phyloP scores from a whole-genome alignment of 2,797 vertebrate genomes.

The Scarus forsteni region DNA sequence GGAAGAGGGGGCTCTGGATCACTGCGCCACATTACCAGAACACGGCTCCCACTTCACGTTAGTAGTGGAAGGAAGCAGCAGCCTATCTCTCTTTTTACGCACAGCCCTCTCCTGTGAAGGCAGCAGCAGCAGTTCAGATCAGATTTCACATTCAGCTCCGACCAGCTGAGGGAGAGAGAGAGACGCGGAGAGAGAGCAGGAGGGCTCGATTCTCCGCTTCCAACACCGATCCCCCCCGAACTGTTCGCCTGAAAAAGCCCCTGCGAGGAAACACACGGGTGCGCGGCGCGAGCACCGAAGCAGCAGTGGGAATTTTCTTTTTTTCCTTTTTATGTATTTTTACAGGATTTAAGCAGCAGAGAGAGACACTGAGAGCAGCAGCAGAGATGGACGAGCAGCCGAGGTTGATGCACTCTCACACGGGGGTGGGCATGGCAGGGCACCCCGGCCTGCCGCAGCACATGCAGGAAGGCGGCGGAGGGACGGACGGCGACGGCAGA shows the following conservation, averaged over 20 bases:
- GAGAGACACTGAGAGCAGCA: conserved; percentile 52
- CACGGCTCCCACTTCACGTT: conserved; percentile 50
- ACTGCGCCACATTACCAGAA: conserved; percentile 50
- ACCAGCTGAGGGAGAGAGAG: conserved; percentile 77
- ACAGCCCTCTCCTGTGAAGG: conserved; percentile 71
- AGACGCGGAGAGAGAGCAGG: conserved; percentile 51
- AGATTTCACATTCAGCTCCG: conserved; percentile 81
- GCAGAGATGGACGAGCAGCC: conserved; percentile 96
- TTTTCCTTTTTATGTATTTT: conserved; percentile 58
- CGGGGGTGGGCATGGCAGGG: conserved; percentile 93
- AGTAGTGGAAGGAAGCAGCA: conserved; percentile 65
- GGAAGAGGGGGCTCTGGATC: conserved; percentile 54
- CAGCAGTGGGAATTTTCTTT: conserved; percentile 48
- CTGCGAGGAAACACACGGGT: conserved; percentile 39
- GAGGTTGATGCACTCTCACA: conserved; percentile 95
- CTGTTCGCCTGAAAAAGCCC: conserved; percentile 28
- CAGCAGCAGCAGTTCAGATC: conserved; percentile 78
- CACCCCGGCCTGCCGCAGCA: conserved; percentile 96
- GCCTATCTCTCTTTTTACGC: conserved; percentile 51
- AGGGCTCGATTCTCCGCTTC: conserved; percentile 68
- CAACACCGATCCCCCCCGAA: conserved; percentile 35
- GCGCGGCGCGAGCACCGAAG: conserved; percentile 41
- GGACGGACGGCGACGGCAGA: conserved; percentile 91
- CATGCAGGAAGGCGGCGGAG: conserved; percentile 92
- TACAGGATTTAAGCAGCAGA: conserved; percentile 58